Evolutionary conservation across 2,797 vertebrate genomes (phyloP).

Genomic region (Thalassophryne amazonica): DNA sequence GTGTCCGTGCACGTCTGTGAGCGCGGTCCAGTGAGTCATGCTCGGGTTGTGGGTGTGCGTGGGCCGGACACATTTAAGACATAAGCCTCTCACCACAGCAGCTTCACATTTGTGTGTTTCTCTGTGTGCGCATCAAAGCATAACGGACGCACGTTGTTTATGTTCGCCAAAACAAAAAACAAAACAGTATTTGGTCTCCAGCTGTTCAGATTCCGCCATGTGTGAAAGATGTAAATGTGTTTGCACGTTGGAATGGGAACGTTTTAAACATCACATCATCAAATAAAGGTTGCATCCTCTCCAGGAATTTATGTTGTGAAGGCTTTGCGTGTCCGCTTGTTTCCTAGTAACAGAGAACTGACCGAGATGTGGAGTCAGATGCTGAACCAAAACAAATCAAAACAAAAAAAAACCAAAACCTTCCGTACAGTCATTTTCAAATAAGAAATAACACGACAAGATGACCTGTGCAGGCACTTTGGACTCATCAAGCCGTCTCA

Average conservation of each 20-base stretch:
- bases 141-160: slow-evolving; percentile 34
- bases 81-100: slow-evolving; percentile 18
- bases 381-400: too few relatives aligned
- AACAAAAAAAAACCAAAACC: too few relatives aligned
- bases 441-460: too few relatives aligned
- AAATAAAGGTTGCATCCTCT: neutral
- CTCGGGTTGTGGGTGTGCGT: slow-evolving; percentile 7
- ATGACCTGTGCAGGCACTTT: too few relatives aligned
- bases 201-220: slow-evolving; percentile 19
- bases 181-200: neutral
- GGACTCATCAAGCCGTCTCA: too few relatives aligned
- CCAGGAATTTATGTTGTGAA: neutral
- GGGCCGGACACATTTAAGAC: slow-evolving; percentile 22
- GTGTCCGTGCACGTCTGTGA: slow-evolving; percentile 36
- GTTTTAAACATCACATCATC: neutral
- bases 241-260: too few relatives aligned
- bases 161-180: slow-evolving; percentile 7
- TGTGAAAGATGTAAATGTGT: too few relatives aligned
- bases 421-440: too few relatives aligned
- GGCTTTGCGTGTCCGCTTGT: too few relatives aligned
- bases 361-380: too few relatives aligned
- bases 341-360: too few relatives aligned
- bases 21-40: slow-evolving; percentile 29
- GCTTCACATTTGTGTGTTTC: slow-evolving; percentile 29
- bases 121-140: slow-evolving; percentile 31